Evolutionary conservation across 53 echinoderm and acorn worm species (phyloP), one percentile per base, ranked within the genome.

Genomic region (Paracentrotus lividus): DNA sequence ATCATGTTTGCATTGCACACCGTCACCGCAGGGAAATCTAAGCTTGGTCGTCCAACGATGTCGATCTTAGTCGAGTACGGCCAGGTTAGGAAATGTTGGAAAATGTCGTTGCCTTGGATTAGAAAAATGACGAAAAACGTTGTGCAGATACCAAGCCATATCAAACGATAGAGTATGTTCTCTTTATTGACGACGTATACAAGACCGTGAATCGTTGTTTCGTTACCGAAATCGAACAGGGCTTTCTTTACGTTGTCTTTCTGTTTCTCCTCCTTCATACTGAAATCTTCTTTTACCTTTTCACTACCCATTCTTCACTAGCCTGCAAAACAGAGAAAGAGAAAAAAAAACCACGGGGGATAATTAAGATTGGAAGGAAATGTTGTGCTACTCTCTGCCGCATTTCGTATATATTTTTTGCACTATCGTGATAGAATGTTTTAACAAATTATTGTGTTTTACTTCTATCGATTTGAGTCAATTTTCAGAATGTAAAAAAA

Each of bases 1-100:
- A 97, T 78, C 84, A 88, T 94, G 92, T 97, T 97, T 2, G 94
- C 93, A 87, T 97, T 97, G 68, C 97, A 97, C 78, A 97, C 93
- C 6, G 97, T 97, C 40, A 97, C 95, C 16, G 95, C 94, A 27
- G 97, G 97, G 68, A 97, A 97, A 3, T 88, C 93, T 59, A 96
- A 66, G 24, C n/a, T 33, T 0, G 95, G 34, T 47, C 94, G 93
- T 42, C 93, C 93, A 12, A 95, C 88, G 64, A 97, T 95, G 57
- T 95, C 93, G 6, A 97, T 92, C 94, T 96, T 85, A 0, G 93
- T 93, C 67, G 86, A 52, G 61, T 66, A 87, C 40, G 93, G 86
- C 66, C 61, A 87, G 21, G 4, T 6, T 18, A 55, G 27, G 45
- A 77, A 92, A 33, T 92, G 56, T 8, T 56, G 40, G 42, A 92